Evolutionary conservation across 2,888 invertebrate species (phyloP).

Genomic region (Prosopocoilus inquinatus): DNA sequence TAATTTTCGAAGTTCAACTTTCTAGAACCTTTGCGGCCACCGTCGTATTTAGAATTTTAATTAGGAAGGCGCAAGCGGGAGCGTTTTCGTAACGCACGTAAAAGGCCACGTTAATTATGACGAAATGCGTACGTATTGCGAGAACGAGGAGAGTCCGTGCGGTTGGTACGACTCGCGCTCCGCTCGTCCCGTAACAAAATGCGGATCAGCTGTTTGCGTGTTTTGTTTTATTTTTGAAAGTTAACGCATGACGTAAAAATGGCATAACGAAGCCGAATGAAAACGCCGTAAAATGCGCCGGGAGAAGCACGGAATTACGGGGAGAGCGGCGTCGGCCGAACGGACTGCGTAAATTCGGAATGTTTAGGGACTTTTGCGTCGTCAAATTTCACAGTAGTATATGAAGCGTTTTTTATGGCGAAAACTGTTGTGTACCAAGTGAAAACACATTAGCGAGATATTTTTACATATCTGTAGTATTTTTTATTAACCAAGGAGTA

Average conservation of each 20-base stretch:
- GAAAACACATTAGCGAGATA: conserved; percentile 28
- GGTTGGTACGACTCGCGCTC: conserved; percentile 3
- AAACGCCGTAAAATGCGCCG: neutral
- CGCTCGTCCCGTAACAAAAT: neutral
- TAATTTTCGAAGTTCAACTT: too few relatives aligned
- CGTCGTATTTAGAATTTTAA: too few relatives aligned
- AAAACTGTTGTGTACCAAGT: conserved; percentile 43
- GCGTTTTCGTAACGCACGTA: too few relatives aligned
- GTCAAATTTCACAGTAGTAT: conserved; percentile 15
- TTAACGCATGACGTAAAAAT: neutral
- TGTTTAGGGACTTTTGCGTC: conserved; percentile 26
- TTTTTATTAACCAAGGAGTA: conserved; percentile 45
- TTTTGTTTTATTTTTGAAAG: conserved; percentile 4
- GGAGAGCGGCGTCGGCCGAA: neutral
- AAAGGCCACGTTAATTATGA: neutral
- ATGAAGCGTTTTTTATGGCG: conserved; percentile 39
- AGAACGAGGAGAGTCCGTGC: neutral
- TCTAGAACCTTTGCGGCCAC: too few relatives aligned
- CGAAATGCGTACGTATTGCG: neutral
- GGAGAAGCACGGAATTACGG: neutral
- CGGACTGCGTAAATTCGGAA: neutral
- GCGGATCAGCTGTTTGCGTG: conserved; percentile 14
- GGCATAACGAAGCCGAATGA: neutral
- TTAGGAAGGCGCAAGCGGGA: neutral
- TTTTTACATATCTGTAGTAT: conserved; percentile 44